Base-by-base conservation (phyloP, 92 coral and sea anemone species). In the Plumapathes pennacea region DNA sequence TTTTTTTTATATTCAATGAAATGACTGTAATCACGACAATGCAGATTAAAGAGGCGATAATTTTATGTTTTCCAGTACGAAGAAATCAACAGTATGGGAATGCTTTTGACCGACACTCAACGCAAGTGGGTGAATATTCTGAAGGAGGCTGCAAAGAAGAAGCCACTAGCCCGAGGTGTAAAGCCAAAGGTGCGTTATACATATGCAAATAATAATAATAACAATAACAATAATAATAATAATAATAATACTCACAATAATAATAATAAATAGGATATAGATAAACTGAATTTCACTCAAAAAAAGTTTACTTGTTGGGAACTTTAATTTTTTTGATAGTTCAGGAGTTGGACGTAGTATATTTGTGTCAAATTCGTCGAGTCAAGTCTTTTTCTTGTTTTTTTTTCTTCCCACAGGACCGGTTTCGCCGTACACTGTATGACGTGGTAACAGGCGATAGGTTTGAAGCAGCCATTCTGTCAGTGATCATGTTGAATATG, bases 31-130 rank as follows among this genome's bases (percentile, higher is more conserved):
- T n/a, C n/a, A n/a, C n/a, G n/a, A n/a, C n/a, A n/a, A n/a, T n/a
- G n/a, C n/a, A n/a, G n/a, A n/a, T n/a, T n/a, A n/a, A n/a, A n/a
- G n/a, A n/a, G n/a, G n/a, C 40, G n/a, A 8, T 34, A 8, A 8
- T 34, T 34, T 34, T 15, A 46, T 32, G 12, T 22, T 5, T 26
- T 54, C 32, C 70, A 90, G 86, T 90, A 90, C 50, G 97, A 90
- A 49, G 90, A 89, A 37, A 71, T 84, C 44, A 85, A 73, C 54
- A 80, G 87, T 46, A 79, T 87, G 76, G 97, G 95, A 10, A 71
- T 90, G 77, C 72, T 90, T 17, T 85, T 90, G 24, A 90, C 95
- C 4, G 95, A 90, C 38, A 54, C 89, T 3, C 97, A 90, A 57
- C 57, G 95, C 15, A 84, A 88, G 26, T 90, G 95, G 95, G 94